Base-by-base conservation (phyloP, 2,888 invertebrate genomes). In the Entomobrya proxima region DNA sequence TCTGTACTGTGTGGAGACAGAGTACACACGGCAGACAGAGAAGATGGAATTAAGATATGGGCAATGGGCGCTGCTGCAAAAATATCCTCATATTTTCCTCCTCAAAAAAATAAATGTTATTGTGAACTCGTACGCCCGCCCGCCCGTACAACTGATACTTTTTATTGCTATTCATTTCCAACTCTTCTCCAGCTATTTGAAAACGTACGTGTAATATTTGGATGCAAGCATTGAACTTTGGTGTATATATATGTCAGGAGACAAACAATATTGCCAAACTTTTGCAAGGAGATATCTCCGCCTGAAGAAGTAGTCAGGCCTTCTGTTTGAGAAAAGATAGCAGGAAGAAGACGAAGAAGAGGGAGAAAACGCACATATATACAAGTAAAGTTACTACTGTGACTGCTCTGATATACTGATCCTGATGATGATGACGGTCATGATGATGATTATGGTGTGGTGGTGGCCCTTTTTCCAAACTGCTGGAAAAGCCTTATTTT, bases 221-320 rank as follows among this genome's bases (percentile, higher is more conserved):
- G 27, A 3, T 61, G 35, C 58, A 61, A 7, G 32, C 35, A 61
- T 35, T 18, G 2, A 61, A 55, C 3, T 47, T 15, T 47, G 47
- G 5, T 9, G 15, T 55, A 58, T 47, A 69, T 72, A 67, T 40
- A 84, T 50, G 35, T 55, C 77, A 69, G 78, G 37, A 74, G 74
- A 79, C 61, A 64, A 74, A 85, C 55, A 85, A 78, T 80, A 85
- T 85, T 85, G 79, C 85, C 79, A 85, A 85, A 85, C 75, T 85
- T 85, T 85, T 37, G n/a, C 52, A 76, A 13, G 30, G 58, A 83
- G 75, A 76, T 76, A 83, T 83, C 82, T 76, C 75, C 75, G 75
- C 76, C 67, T 67, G 50, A 75, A 76, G 67, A 67, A 83, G 67
- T 80, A 79, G 55, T 52, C 44, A 30, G 9, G 72, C 30, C 40